Conservation (phyloP, 1,140 invertebrate species). For the Drosophila tropicalis region DNA sequence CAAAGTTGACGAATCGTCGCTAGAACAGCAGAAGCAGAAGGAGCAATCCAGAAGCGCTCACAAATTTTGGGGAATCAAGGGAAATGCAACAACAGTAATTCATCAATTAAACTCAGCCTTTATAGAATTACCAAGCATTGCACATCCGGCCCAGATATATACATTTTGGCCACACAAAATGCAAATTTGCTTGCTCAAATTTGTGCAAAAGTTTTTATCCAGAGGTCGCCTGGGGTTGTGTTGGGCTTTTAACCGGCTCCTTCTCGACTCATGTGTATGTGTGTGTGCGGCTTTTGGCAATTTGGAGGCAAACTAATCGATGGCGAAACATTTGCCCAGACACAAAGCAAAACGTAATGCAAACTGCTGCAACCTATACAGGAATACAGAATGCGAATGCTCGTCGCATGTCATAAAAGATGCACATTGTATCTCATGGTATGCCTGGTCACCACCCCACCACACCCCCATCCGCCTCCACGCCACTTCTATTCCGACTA, state of each 20-base stretch:
- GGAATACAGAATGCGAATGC: constrained; percentile 4
- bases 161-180: constrained; percentile 37
- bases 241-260: constrained; percentile 48
- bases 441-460: constrained; percentile 25
- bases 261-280: constrained; percentile 14
- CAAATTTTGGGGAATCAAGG: constrained; percentile 15
- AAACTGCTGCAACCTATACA: constrained; percentile 20
- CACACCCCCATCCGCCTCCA: background rate
- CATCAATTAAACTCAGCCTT: constrained; percentile 71
- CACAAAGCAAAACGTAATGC: constrained; percentile 65
- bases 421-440: constrained; percentile 67
- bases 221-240: constrained; percentile 25
- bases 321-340: constrained; percentile 75
- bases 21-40: constrained; percentile 16
- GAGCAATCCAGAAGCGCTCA: background rate
- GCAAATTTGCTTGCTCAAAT: constrained; percentile 49
- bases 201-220: constrained; percentile 38
- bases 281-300: constrained; percentile 68
- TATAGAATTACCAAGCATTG: constrained; percentile 63
- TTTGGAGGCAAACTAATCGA: constrained; percentile 75
- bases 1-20: constrained; percentile 33
- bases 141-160: constrained; percentile 18
- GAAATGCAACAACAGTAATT: constrained; percentile 69
- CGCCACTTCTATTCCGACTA: constrained; percentile 20
- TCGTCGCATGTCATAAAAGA: constrained; percentile 69